A percentile compares a stretch with the other conserved stretches of the same genome.
phyloP scores from a whole-genome alignment of 2,888 invertebrate genomes.

The Drosophila pegasa region DNA sequence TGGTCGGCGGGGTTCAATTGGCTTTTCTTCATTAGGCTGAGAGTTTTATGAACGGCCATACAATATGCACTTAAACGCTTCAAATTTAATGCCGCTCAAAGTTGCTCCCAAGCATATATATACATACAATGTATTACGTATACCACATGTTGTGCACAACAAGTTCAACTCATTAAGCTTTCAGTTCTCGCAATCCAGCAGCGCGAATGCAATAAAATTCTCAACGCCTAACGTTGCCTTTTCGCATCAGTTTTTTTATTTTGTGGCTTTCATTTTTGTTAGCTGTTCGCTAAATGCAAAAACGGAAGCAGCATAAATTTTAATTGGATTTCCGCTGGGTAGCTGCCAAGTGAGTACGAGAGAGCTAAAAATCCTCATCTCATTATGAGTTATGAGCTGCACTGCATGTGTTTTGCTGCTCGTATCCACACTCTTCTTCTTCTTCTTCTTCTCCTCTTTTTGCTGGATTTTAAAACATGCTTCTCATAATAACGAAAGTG shows the following conservation, averaged over 20 bases:
- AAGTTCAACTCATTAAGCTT: slow-evolving; percentile 17
- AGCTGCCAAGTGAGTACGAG: neutral
- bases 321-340: slow-evolving; percentile 67
- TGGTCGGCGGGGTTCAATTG: slow-evolving; percentile 58
- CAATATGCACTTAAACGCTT: slow-evolving; percentile 52
- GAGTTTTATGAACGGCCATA: slow-evolving; percentile 44
- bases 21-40: slow-evolving; percentile 46
- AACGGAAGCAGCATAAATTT: slow-evolving; percentile 65
- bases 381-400: slow-evolving; percentile 67
- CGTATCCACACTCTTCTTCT: neutral
- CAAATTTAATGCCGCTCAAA: slow-evolving; percentile 36
- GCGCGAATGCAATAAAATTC: slow-evolving; percentile 50
- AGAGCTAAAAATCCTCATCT: slow-evolving; percentile 29
- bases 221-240: slow-evolving; percentile 24
- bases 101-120: slow-evolving; percentile 26
- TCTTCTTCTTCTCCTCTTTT: neutral
- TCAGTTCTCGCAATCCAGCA: slow-evolving; percentile 13
- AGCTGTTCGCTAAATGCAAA: slow-evolving; percentile 42
- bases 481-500: slow-evolving; percentile 19
- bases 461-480: slow-evolving; percentile 2
- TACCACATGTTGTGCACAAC: slow-evolving; percentile 61
- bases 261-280: slow-evolving; percentile 31
- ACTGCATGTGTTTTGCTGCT: slow-evolving; percentile 25
- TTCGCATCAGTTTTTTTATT: slow-evolving; percentile 21
- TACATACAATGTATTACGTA: slow-evolving; percentile 56